Evolutionary conservation across 2,888 invertebrate genomes (phyloP), one percentile per base, ranked within the genome.

Genomic region (Chromoteleia sp.): DNA sequence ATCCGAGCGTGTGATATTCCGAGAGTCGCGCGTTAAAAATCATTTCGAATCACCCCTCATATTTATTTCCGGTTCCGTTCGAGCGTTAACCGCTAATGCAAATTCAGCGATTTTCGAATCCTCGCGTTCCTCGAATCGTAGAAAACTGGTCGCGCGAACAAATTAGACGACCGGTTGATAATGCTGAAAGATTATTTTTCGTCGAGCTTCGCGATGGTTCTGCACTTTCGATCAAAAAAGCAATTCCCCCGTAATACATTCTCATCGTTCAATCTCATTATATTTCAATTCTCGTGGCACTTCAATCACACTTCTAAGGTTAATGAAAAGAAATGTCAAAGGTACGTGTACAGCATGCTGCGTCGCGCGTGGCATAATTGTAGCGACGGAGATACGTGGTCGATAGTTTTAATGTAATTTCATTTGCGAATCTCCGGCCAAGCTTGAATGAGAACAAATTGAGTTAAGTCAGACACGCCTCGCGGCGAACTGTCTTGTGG

Each of bases 361-460:
- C 68, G 29, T 65, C 70, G 68, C 77, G 52, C 80, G 25, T 75
- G 71, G 70, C 74, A 80, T 85, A 85, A 86, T 86, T 84, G 79
- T 73, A 77, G 39, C 52, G 56, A 61, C 80, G 43, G 65, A 70
- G 63, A 80, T 81, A 78, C 58, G 78, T 58, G 63, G 81, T 67
- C 68, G 74, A 82, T 74, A 79, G 70, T 85, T 85, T 86, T 87
- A 87, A 89, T 86, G 85, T 87, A 86, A 89, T 90, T 88, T 85
- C 84, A 84, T 86, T 86, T 86, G 86, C 71, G 84, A 86, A 88
- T 86, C 86, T 85, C 85, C 76, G 80, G 84, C 83, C 68, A 81
- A 59, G 84, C 80, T 80, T 68, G 83, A 82, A 86, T 85, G 86
- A 84, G 85, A 78, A 85, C 83, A 86, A 88, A 88, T 88, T 86